Evolutionary conservation across 2,113 vertebrate genomes (phyloP).

Genomic region (Octodon degus): DNA sequence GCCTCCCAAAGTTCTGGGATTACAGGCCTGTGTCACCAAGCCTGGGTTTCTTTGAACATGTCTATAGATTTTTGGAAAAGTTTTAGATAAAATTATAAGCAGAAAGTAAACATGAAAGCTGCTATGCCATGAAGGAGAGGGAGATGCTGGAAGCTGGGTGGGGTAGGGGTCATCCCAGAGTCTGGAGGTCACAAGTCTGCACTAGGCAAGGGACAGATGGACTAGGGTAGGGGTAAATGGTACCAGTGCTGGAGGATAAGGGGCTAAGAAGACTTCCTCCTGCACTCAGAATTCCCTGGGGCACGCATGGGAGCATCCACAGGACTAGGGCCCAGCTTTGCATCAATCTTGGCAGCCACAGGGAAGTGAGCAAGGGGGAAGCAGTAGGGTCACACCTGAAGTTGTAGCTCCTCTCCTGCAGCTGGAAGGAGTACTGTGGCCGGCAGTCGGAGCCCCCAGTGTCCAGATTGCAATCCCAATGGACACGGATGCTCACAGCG

Average conservation of each 20-base stretch:
- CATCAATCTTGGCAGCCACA: background rate
- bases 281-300: accelerated
- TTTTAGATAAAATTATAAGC: conserved; percentile 2
- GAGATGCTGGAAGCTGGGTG: no score
- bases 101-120: background rate
- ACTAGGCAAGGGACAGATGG: background rate
- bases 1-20: background rate
- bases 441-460: conserved; percentile 42
- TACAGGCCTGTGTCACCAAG: background rate
- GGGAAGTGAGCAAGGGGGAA: background rate
- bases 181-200: background rate
- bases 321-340: background rate
- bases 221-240: background rate
- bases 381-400: conserved; percentile 82
- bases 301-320: accelerated
- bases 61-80: background rate
- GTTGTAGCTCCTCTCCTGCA: conserved; percentile 85
- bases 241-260: background rate
- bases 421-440: conserved; percentile 85
- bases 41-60: background rate
- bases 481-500: conserved; percentile 77
- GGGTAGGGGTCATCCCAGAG: background rate
- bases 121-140: background rate
- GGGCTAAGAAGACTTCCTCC: background rate
- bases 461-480: conserved; percentile 87